These are phyloP conservation scores for Strigamia maritima DNA, from an alignment of 2,888 invertebrate genomes.

Conservation along the genomic window DNA sequence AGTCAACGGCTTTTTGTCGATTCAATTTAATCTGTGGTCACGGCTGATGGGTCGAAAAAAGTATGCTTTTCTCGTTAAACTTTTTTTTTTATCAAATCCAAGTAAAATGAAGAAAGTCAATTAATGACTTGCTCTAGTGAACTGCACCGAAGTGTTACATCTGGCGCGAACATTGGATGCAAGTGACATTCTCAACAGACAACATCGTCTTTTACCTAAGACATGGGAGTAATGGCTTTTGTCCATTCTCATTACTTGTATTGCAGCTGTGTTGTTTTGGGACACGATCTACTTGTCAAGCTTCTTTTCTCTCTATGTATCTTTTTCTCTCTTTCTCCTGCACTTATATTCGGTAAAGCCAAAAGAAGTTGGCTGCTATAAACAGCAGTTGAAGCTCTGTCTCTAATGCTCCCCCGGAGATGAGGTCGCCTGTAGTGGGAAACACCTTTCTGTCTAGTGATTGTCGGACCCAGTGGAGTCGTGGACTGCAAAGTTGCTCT, in stretches of 20 bases:
- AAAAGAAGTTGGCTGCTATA: slow-evolving; percentile 15
- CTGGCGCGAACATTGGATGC: slow-evolving; percentile 8
- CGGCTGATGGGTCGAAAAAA: neutral
- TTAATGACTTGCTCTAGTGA: slow-evolving; percentile 8
- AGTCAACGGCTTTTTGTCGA: neutral
- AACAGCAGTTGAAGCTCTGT: slow-evolving; percentile 6
- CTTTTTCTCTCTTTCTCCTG: neutral
- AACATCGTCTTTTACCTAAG: slow-evolving; percentile 8
- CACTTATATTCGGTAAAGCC: neutral
- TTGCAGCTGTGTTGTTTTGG: slow-evolving; percentile 19
- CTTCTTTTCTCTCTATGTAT: neutral
- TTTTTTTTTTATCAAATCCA: neutral
- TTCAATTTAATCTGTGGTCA: neutral
- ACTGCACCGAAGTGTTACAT: slow-evolving; percentile 18
- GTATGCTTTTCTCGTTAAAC: neutral
- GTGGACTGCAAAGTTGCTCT: slow-evolving; percentile 12
- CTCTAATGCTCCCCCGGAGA: slow-evolving; percentile 11
- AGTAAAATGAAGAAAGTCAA: slow-evolving; percentile 2
- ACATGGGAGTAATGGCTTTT: slow-evolving; percentile 11
- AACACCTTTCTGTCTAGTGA: slow-evolving; percentile 23
- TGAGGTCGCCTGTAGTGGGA: neutral
- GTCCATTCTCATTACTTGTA: slow-evolving; percentile 19
- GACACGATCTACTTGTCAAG: slow-evolving; percentile 2
- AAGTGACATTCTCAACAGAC: neutral
- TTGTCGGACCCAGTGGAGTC: slow-evolving; percentile 16